Conservation (phyloP, 2,888 invertebrate species). For the Cryptocheilus praepositus region DNA sequence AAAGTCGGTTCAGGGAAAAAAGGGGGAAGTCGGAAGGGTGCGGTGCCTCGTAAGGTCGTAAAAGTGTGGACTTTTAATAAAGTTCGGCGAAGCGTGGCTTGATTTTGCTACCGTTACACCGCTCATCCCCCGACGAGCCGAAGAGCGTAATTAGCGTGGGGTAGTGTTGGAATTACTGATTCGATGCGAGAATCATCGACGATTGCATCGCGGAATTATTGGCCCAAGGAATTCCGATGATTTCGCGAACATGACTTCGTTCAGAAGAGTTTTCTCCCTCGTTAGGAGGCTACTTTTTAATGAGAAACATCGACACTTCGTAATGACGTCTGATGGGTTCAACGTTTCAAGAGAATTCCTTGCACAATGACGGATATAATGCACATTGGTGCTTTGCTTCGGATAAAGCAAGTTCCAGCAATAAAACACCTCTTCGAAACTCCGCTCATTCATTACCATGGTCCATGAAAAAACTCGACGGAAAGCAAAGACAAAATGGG, state of each 20-base stretch:
- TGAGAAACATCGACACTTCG: constrained; percentile 8
- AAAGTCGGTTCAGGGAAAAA: constrained; percentile 24
- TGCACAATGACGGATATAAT: too few species aligned
- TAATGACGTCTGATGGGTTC: not conserved
- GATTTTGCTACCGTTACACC: constrained; percentile 18
- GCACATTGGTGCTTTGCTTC: too few species aligned
- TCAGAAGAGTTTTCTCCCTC: too few species aligned
- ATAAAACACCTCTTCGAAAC: too few species aligned
- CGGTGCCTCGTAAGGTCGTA: constrained; percentile 29
- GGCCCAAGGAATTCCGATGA: constrained; percentile 17
- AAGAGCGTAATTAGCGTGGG: constrained; percentile 43
- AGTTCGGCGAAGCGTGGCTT: constrained; percentile 32
- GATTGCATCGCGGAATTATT: too few species aligned
- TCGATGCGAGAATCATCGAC: constrained; percentile 24
- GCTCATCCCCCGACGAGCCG: constrained; percentile 9
- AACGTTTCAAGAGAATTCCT: too few species aligned
- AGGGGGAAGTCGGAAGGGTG: constrained; percentile 5
- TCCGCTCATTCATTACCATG: too few species aligned
- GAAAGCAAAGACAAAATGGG: too few species aligned
- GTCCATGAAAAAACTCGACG: too few species aligned
- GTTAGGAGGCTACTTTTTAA: too few species aligned
- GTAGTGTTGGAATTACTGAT: constrained; percentile 24
- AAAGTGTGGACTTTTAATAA: constrained; percentile 51
- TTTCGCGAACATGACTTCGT: not conserved
- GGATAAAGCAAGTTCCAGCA: too few species aligned